Percentiles rank a stretch among this genome's conserved stretches.
Evolutionary conservation across 2,797 vertebrate species (phyloP).

Genomic region (Discoglossus pictus): DNA sequence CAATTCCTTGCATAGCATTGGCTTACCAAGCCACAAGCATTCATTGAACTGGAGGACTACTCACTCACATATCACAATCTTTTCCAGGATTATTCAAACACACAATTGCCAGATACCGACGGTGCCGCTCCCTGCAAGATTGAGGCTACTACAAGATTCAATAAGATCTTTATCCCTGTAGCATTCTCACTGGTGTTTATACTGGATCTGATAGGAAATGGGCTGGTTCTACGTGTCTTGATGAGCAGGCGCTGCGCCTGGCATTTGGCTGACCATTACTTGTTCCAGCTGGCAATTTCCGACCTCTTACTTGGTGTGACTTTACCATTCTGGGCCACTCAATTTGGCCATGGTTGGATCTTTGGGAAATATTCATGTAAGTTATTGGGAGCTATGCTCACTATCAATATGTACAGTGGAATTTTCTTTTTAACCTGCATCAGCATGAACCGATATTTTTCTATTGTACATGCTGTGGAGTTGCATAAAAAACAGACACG

Average conservation of each 20-base stretch:
- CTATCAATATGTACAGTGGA: conserved; percentile 79
- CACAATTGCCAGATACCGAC: background rate
- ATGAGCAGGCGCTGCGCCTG: conserved; percentile 69
- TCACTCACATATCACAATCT: background rate
- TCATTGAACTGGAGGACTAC: background rate
- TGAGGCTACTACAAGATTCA: background rate
- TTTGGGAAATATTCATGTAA: conserved; percentile 73
- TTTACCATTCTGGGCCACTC: conserved; percentile 71
- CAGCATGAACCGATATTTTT: conserved; percentile 81
- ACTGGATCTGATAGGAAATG: conserved; percentile 73
- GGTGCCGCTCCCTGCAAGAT: background rate
- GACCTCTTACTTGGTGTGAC: conserved; percentile 75
- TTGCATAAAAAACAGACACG: conserved; percentile 70
- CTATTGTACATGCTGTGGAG: conserved; percentile 75
- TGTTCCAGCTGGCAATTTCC: conserved; percentile 79
- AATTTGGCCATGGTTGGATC: conserved; percentile 67
- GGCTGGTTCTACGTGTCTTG: conserved; percentile 68
- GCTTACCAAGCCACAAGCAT: background rate
- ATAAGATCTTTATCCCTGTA: conserved; percentile 59
- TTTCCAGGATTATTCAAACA: background rate
- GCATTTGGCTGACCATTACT: conserved; percentile 56
- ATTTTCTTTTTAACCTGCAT: conserved; percentile 81
- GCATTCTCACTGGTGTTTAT: conserved; percentile 73
- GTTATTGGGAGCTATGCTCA: conserved; percentile 73
- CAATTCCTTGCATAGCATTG: too few relatives aligned